Evolutionary conservation across 1,140 invertebrate species (phyloP), one percentile per base, ranked within the genome.

Genomic region (Lordiphosa collinella): DNA sequence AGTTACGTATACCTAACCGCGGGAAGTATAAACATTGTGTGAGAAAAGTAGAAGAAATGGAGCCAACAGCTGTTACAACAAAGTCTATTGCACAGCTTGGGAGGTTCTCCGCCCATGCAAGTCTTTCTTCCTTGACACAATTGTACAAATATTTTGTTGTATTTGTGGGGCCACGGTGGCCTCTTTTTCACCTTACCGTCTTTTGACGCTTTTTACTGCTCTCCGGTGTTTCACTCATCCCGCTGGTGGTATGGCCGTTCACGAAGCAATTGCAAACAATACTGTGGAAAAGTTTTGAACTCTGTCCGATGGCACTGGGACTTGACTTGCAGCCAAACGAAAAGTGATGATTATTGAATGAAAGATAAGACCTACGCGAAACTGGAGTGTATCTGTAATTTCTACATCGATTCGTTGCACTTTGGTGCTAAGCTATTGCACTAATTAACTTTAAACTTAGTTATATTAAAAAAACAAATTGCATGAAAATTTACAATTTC

Each of bases 201-300:
- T 66, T 84, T 32, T 78, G 78, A 51, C 78, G 78, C 44, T 84
- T 84, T 84, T 84, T 84, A 58, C 78, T 84, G 56, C 70, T 76
- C 43, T 84, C 78, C 25, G 78, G 78, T 56, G 61, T 51, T 60
- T 78, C 78, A 48, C 70, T 84, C 78, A 85, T 84, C 43, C 12
- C 63, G 14, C 32, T 71, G 37, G 25, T 40, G 0, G 18, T 50
- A 50, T 64, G 40, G 35, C 46, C 46, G 48, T 22, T 32, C n/a
- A 47, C 18, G 18, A 22, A 22, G 58, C 54, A 58, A 52, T 53
- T 40, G 52, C 70, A 69, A 80, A 61, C 49, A 69, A 75, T 61
- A 74, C 70, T 78, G 78, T 61, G 51, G 49, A 47, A 53, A 37
- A 46, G 49, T 22, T 4, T 22, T 22, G 4, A 3, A 22, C 18